Conservation (phyloP, 2,888 invertebrate species). For the Hirtodrosophila alboralis region DNA sequence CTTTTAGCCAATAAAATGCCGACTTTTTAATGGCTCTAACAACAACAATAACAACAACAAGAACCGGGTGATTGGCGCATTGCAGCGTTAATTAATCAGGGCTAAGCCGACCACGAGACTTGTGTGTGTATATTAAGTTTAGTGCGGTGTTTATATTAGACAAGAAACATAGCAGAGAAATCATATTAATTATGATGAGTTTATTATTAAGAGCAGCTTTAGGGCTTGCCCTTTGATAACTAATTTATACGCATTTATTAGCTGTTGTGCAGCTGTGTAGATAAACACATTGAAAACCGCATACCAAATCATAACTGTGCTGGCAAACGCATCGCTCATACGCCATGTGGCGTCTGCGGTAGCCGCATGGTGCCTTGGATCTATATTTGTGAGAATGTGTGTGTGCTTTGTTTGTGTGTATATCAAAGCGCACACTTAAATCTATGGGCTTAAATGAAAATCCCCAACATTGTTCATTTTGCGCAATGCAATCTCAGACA, state of each 20-base stretch:
- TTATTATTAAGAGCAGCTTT: conserved; percentile 65
- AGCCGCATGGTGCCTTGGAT: conserved; percentile 21
- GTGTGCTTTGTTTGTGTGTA: background rate
- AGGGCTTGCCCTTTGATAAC: conserved; percentile 61
- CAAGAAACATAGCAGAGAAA: conserved; percentile 18
- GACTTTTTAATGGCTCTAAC: conserved; percentile 4
- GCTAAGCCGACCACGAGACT: conserved; percentile 29
- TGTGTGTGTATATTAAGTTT: conserved; percentile 19
- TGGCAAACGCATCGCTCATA: conserved; percentile 58
- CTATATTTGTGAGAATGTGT: conserved; percentile 6
- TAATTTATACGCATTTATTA: conserved; percentile 79
- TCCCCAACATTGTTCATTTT: conserved; percentile 70
- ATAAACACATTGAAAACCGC: conserved; percentile 49
- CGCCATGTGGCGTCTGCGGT: conserved; percentile 62
- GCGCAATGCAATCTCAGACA: conserved; percentile 49
- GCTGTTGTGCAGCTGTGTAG: conserved; percentile 70
- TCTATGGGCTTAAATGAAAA: conserved; percentile 64
- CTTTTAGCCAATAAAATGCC: too few species aligned
- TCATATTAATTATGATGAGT: conserved; percentile 71
- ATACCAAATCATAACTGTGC: conserved; percentile 18
- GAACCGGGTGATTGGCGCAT: conserved; percentile 14
- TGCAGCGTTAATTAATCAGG: conserved; percentile 42
- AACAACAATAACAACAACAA: conserved; percentile 4
- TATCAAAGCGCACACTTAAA: conserved; percentile 51
- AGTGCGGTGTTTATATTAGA: conserved; percentile 3